Base-by-base conservation (phyloP, 2,888 invertebrate species). In the Eupsilia transversa region DNA sequence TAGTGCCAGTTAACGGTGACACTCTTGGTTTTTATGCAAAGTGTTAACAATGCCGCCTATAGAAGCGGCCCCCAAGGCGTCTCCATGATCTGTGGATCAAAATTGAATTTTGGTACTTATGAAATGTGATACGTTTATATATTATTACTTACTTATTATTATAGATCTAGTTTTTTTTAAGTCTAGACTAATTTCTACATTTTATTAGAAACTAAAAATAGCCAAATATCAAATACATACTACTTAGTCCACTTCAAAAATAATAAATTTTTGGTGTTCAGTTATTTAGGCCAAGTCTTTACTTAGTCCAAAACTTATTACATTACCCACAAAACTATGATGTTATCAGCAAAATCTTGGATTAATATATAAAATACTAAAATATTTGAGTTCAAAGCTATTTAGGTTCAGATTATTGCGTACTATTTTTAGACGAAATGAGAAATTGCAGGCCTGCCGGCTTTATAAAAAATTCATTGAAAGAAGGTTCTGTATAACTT, bases 141-240 rank as follows among this genome's bases (percentile, higher is more conserved):
- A n/a, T n/a, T n/a, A n/a, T n/a, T n/a, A n/a, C n/a, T n/a, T n/a
- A n/a, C n/a, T n/a, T 46, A 69, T 46, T 66, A 23, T 43, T 35
- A 3, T 57, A 33, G 10, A 10, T 12, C 9, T 4, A 30, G 59
- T 46, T 30, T n/a, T n/a, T 27, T 23, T 17, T 2, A 3, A 27
- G 3, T 52, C 71, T 14, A n/a, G 76, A 59, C 14, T 3, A 17
- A 30, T 56, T 57, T 27, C 41, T 20, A 23, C 0, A n/a, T 63
- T 76, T 27, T 35, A 77, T 30, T 30, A 20, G 57, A 70, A 70
- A 57, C 57, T 33, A 52, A 59, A 59, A 72, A 52, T 54, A 43
- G 7, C 23, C 27, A 2, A 27, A 10, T 30, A 52, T 20, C 9
- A 35, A 68, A 27, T 43, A 17, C 17, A 14, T 17, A 43, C 17